Conservation (phyloP, 2,888 invertebrate genomes). For the Diadegma fenestrale region DNA sequence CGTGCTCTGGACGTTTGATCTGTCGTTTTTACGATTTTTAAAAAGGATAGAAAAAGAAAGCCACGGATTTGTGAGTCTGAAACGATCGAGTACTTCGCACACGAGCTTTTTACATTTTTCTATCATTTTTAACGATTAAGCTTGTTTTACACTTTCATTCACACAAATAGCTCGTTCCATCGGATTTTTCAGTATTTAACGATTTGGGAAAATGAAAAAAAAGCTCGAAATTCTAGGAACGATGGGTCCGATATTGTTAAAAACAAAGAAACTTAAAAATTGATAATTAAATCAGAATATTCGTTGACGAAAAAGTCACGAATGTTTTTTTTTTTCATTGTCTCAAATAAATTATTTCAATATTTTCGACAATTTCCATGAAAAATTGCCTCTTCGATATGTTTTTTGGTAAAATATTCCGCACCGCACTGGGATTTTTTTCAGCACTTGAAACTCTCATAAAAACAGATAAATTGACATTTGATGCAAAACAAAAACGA, state of each 20-base stretch:
- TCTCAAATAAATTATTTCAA: no score
- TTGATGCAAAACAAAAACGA: no score
- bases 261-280: background rate
- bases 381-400: no score
- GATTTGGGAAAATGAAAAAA: background rate
- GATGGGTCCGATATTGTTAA: background rate
- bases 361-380: no score
- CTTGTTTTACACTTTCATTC: background rate
- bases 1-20: constrained; percentile 59
- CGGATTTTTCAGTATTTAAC: constrained; percentile 23
- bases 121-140: background rate
- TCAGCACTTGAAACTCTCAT: background rate
- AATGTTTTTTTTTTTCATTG: no score
- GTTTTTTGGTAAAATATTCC: no score
- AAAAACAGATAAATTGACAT: background rate
- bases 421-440: no score
- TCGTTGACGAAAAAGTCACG: no score
- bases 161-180: constrained; percentile 4
- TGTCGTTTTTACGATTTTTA: constrained; percentile 24
- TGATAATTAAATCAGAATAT: background rate
- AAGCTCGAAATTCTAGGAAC: background rate
- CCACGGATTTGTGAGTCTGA: background rate
- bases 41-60: constrained; percentile 41
- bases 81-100: constrained; percentile 13
- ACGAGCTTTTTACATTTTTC: background rate